Percentiles rank a stretch among this genome's conserved stretches.
These are phyloP conservation scores for Meloidogyne hapla DNA, from an alignment of 1,140 invertebrate species.

Conservation along the genomic window DNA sequence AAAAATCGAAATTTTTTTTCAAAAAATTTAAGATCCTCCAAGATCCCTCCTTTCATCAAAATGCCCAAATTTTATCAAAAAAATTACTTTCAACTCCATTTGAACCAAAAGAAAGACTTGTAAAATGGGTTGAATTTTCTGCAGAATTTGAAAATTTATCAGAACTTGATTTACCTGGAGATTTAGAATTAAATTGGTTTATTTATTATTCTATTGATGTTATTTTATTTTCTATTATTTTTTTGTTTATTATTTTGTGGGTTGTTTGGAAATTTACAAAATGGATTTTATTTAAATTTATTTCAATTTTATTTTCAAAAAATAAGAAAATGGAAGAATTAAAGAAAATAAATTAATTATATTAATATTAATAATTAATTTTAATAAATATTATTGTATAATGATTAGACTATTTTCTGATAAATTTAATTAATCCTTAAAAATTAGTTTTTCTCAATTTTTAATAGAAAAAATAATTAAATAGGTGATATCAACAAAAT, in stretches of 20 bases:
- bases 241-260: background rate
- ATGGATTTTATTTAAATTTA: background rate
- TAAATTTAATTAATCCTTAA: too few species aligned
- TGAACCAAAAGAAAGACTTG: constrained; percentile 21
- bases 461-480: too few species aligned
- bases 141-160: constrained; percentile 26
- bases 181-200: constrained; percentile 18
- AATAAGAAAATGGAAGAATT: too few species aligned
- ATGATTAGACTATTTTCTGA: too few species aligned
- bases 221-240: constrained; percentile 18
- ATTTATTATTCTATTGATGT: constrained; percentile 32
- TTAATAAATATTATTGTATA: too few species aligned
- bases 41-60: background rate
- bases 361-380: too few species aligned
- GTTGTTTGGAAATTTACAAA: constrained; percentile 1
- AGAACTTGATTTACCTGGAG: constrained; percentile 30
- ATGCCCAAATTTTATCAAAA: constrained; percentile 20
- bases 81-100: constrained; percentile 22
- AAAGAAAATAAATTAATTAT: too few species aligned
- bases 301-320: background rate
- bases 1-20: background rate
- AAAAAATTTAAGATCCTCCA: constrained; percentile 12
- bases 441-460: too few species aligned
- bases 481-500: too few species aligned
- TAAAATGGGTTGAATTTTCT: constrained; percentile 36